Conservation (phyloP, 1,140 invertebrate genomes). For the Anastrepha obliqua region DNA sequence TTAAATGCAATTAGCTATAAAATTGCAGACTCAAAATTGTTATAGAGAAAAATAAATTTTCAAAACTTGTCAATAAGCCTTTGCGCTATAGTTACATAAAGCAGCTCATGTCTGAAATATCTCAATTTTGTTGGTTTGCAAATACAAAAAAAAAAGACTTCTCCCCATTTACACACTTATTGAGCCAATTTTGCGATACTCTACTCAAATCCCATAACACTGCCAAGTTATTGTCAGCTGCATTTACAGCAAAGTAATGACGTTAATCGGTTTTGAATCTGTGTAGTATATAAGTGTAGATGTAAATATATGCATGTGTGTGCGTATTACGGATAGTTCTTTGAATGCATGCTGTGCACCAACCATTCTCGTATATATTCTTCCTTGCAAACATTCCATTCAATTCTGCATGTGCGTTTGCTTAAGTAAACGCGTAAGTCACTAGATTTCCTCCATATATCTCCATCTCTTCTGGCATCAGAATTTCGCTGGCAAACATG, state of each 20-base stretch:
- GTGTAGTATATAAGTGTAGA: background rate
- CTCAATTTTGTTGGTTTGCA: too few species aligned
- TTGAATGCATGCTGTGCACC: background rate
- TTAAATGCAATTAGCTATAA: too few species aligned
- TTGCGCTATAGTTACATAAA: too few species aligned
- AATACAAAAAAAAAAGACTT: too few species aligned
- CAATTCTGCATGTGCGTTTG: background rate
- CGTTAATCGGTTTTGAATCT: background rate
- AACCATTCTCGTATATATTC: background rate
- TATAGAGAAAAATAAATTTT: too few species aligned
- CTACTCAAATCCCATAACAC: background rate
- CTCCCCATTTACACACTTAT: background rate
- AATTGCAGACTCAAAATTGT: too few species aligned
- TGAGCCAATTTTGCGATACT: background rate
- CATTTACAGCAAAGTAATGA: background rate
- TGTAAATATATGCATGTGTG: background rate
- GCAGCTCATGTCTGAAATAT: too few species aligned
- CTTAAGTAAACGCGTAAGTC: background rate
- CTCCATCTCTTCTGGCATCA: background rate
- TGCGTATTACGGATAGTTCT: background rate
- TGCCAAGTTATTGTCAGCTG: constrained; percentile 12
- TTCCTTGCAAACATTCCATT: background rate
- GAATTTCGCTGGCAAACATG: background rate
- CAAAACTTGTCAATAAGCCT: too few species aligned
- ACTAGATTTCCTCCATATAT: background rate